Conservation (phyloP, 2,113 vertebrate species). For the Tympanuchus pallidicinctus region DNA sequence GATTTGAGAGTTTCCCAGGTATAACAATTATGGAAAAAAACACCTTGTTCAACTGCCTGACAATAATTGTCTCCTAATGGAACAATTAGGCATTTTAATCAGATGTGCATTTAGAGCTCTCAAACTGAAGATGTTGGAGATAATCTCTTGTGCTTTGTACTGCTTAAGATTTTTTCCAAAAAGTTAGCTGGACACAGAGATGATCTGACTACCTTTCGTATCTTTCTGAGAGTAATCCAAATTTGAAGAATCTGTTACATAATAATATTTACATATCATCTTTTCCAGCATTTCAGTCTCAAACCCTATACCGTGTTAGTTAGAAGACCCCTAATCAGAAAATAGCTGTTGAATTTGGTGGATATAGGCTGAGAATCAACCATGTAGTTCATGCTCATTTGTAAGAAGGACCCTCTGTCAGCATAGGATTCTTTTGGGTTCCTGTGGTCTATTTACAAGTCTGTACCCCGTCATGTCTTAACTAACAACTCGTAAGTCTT, state of each 20-base stretch:
- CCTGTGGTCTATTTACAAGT: background rate
- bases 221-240: background rate
- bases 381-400: background rate
- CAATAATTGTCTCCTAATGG: constrained; percentile 48
- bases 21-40: constrained; percentile 63
- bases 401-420: background rate
- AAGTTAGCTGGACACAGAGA: background rate
- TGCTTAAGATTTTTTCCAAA: constrained; percentile 2
- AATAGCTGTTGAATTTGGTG: background rate
- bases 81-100: constrained; percentile 51
- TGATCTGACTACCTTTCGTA: background rate
- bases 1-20: constrained; percentile 62
- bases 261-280: background rate
- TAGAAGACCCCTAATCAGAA: background rate
- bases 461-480: background rate
- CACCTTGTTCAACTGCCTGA: constrained; percentile 32
- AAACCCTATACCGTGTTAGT: background rate
- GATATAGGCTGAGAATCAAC: background rate
- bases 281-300: background rate
- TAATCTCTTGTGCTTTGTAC: constrained; percentile 23
- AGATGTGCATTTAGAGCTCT: constrained; percentile 30
- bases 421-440: background rate
- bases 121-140: constrained; percentile 29
- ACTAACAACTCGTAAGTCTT: background rate
- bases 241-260: constrained; percentile 14